These are phyloP conservation scores for Nothobranchius furzeri DNA, from an alignment of 2,113 vertebrate genomes.

Conservation along the genomic window DNA sequence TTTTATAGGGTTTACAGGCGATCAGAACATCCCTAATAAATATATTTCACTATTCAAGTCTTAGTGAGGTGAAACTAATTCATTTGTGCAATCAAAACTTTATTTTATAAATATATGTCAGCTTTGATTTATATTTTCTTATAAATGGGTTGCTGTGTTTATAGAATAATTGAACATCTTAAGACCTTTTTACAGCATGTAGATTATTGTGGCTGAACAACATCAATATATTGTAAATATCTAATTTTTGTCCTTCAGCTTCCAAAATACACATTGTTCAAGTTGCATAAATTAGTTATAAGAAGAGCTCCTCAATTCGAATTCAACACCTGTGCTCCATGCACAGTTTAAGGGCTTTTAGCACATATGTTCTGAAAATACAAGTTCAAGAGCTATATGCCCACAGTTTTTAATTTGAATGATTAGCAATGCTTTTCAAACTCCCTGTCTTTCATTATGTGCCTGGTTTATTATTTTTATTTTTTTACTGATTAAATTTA, in stretches of 20 bases:
- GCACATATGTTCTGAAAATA: conserved; percentile 15
- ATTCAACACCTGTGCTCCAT: background rate
- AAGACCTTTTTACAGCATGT: background rate
- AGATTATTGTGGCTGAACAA: background rate
- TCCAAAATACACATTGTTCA: conserved; percentile 2
- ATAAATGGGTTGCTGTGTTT: too few species aligned
- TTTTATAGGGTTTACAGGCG: too few species aligned
- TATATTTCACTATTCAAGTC: too few species aligned
- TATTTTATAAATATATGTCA: too few species aligned
- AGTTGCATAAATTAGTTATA: background rate
- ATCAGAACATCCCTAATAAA: too few species aligned
- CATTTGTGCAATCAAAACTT: too few species aligned
- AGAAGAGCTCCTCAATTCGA: conserved; percentile 7
- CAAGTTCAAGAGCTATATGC: conserved; percentile 18
- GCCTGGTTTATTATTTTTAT: background rate
- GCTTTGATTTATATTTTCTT: too few species aligned
- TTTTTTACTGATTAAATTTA: background rate
- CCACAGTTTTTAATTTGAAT: conserved; percentile 13
- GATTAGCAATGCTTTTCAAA: background rate
- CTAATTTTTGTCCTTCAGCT: background rate
- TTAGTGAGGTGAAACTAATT: too few species aligned
- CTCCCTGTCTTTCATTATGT: background rate
- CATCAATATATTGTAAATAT: background rate
- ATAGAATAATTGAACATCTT: background rate
- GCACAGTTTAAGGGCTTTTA: conserved; percentile 10